Evolutionary conservation across 2,797 vertebrate species (phyloP).

Genomic region (Todus mexicanus): DNA sequence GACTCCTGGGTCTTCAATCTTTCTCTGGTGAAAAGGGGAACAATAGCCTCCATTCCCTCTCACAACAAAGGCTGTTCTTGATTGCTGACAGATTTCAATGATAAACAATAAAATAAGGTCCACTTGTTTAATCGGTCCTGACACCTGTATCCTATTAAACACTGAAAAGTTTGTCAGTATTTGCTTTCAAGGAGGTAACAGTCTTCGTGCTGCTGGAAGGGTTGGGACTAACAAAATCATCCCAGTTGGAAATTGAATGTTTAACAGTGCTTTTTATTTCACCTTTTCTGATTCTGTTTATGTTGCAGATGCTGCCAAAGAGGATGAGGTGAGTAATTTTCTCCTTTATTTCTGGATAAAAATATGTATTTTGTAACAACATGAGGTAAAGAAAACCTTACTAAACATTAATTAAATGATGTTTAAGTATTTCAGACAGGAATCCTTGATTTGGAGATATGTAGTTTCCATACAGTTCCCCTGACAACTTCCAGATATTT

Average conservation of each 20-base stretch:
- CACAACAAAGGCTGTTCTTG: not conserved
- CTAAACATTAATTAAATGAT: not conserved
- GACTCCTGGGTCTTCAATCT: not conserved
- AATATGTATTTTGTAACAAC: not conserved
- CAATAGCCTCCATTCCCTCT: not conserved
- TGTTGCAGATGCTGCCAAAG: not conserved
- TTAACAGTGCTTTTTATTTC: not conserved
- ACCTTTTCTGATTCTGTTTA: not conserved
- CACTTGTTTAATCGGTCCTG: not conserved
- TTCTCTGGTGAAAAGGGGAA: not conserved
- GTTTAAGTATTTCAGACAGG: not conserved
- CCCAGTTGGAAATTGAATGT: not conserved
- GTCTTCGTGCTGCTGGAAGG: not conserved
- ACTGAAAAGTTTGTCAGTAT: not conserved
- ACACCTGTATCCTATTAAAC: not conserved
- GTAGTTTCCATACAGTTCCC: not conserved
- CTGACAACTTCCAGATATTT: not conserved
- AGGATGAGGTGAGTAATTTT: conserved; percentile 12
- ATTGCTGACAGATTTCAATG: not conserved
- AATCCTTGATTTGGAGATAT: not conserved
- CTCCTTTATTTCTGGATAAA: not conserved
- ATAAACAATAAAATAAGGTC: not conserved
- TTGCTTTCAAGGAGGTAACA: not conserved
- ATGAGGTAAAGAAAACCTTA: not conserved
- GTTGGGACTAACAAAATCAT: not conserved